Evolutionary conservation across 1,140 invertebrate species (phyloP).

Genomic region (Papilio xuthus): DNA sequence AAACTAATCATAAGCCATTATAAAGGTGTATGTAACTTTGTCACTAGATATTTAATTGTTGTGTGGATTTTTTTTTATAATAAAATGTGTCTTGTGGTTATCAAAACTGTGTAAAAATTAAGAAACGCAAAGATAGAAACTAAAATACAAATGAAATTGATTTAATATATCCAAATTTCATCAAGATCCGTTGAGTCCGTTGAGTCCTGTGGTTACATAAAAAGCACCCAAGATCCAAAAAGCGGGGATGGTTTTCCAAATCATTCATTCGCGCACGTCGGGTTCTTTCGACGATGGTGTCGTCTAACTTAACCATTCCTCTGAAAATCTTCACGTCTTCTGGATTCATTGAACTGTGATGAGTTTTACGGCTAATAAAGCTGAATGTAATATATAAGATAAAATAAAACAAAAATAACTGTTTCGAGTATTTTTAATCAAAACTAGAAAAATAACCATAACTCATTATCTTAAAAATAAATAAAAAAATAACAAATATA

Average conservation of each 20-base stretch:
- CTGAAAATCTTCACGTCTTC: constrained; percentile 63
- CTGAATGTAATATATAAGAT: constrained; percentile 75
- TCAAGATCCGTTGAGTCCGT: constrained; percentile 55
- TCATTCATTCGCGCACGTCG: constrained; percentile 87
- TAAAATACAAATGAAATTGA: too few species aligned
- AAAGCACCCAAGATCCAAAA: constrained; percentile 85
- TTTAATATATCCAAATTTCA: too few species aligned
- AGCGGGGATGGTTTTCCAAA: constrained; percentile 87
- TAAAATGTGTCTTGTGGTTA: too few species aligned
- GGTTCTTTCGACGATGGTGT: constrained; percentile 81
- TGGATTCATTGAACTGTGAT: constrained; percentile 73
- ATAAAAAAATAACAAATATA: neutral
- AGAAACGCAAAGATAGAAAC: too few species aligned
- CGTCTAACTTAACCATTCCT: constrained; percentile 78
- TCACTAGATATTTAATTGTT: too few species aligned
- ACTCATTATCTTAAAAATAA: too few species aligned
- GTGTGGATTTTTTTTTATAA: too few species aligned
- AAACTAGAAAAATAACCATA: too few species aligned
- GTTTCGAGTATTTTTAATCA: neutral
- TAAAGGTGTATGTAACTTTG: too few species aligned
- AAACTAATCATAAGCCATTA: too few species aligned
- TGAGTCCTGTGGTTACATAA: constrained; percentile 85
- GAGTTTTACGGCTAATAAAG: constrained; percentile 82
- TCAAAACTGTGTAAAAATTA: too few species aligned
- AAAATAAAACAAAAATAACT: constrained; percentile 15